A percentile compares a stretch with the other conserved stretches of the same genome.
These are phyloP conservation scores for Doryteuthis pealeii DNA, from an alignment of 1,140 invertebrate species.

Conservation along the genomic window DNA sequence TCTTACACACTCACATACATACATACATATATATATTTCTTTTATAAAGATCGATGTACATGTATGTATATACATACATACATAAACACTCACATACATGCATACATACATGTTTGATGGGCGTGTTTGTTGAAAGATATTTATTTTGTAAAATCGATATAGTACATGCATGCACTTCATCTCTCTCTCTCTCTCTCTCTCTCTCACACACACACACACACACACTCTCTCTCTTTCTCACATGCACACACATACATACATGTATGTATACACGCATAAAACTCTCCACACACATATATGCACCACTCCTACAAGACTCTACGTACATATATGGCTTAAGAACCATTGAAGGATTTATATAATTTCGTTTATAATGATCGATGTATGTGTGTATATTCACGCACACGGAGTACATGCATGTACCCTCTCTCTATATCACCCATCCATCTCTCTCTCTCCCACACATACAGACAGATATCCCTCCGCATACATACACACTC, in stretches of 20 bases:
- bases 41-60: neutral
- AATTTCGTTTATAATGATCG: neutral
- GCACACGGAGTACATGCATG: neutral
- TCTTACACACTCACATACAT: no score
- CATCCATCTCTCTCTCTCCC: neutral
- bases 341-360: no score
- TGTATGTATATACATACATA: neutral
- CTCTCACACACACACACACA: no score
- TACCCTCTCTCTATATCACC: neutral
- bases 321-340: neutral
- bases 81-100: neutral
- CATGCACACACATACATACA: neutral
- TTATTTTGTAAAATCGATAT: no score
- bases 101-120: neutral
- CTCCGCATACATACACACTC: neutral
- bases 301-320: neutral
- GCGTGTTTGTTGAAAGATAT: neutral
- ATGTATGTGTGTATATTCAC: neutral
- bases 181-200: no score
- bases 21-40: neutral
- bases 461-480: neutral
- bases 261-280: neutral
- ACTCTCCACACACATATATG: neutral
- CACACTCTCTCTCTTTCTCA: no score
- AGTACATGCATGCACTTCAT: no score